phyloP scores from a whole-genome alignment of 35 echinoderm and acorn worm genomes.

The Apostichopus californicus region DNA sequence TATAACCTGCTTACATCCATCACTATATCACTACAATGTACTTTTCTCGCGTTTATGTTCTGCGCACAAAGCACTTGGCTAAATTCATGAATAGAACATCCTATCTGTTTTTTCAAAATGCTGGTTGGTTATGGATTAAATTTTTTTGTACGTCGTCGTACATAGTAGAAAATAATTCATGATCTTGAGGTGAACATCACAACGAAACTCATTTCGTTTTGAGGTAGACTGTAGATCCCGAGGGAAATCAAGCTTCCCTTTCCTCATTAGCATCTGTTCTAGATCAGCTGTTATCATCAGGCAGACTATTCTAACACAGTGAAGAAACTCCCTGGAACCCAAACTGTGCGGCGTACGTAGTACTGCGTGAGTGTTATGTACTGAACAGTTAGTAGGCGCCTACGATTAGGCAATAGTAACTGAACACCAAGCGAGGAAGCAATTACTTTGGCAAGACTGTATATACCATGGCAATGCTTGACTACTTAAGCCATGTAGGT shows the following conservation, averaged over 20 bases:
- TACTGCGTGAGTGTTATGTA: background rate
- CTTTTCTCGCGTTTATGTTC: too few relatives aligned
- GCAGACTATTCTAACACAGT: conserved; percentile 1
- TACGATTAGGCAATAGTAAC: conserved; percentile 19
- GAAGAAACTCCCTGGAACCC: background rate
- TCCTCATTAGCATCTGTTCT: conserved; percentile 53
- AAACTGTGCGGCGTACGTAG: background rate
- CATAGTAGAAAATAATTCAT: conserved; percentile 39
- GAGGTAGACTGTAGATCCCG: conserved; percentile 36
- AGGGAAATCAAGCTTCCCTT: conserved; percentile 37
- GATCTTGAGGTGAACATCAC: conserved; percentile 48
- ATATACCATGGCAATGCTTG: conserved; percentile 11
- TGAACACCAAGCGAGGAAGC: conserved; percentile 27
- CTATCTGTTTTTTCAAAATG: background rate
- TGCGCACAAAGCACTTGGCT: background rate
- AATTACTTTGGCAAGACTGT: conserved; percentile 38
- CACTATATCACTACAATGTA: too few relatives aligned
- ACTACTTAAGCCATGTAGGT: background rate
- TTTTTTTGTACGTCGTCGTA: background rate
- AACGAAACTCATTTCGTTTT: conserved; percentile 49
- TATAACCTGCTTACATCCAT: too few relatives aligned
- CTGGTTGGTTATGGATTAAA: background rate
- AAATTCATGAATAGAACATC: background rate
- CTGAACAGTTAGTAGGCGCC: conserved; percentile 22
- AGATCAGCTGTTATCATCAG: conserved; percentile 35